Evolutionary conservation across 2,113 vertebrate genomes (phyloP).

Genomic region (Chaenocephalus aceratus): DNA sequence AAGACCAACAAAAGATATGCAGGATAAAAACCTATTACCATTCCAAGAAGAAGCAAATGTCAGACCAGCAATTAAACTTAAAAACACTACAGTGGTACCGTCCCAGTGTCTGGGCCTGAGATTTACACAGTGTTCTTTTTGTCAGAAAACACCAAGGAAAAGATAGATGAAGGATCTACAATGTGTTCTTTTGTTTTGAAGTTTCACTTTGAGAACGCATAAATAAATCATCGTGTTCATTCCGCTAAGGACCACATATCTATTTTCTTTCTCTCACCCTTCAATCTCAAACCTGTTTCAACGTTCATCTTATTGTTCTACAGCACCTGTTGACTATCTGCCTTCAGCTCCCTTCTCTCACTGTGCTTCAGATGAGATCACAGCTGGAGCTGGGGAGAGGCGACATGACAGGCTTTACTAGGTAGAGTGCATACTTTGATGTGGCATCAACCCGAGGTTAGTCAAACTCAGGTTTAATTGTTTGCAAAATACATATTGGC

Average conservation of each 20-base stretch:
- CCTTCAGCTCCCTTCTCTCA: constrained; percentile 13
- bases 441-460: constrained; percentile 28
- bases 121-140: constrained; percentile 18
- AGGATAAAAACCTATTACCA: background rate
- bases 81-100: constrained; percentile 20
- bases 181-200: constrained; percentile 35
- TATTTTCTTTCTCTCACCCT: constrained; percentile 12
- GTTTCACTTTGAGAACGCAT: constrained; percentile 43
- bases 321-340: constrained; percentile 36
- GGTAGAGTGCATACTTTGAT: constrained; percentile 32
- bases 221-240: constrained; percentile 52
- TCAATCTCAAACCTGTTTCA: constrained; percentile 25
- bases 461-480: constrained; percentile 18
- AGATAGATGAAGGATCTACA: constrained; percentile 31
- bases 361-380: constrained; percentile 14
- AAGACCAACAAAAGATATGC: background rate
- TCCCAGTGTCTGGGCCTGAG: background rate
- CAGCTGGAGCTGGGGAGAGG: constrained; percentile 2
- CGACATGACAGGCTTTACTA: constrained; percentile 25
- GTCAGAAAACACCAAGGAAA: constrained; percentile 22
- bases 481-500: constrained; percentile 1
- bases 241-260: constrained; percentile 40
- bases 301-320: constrained; percentile 48
- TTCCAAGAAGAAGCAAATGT: constrained; percentile 20
- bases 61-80: constrained; percentile 42